Conservation (phyloP, 2,888 invertebrate genomes). For the Mesorhabditis belari region DNA sequence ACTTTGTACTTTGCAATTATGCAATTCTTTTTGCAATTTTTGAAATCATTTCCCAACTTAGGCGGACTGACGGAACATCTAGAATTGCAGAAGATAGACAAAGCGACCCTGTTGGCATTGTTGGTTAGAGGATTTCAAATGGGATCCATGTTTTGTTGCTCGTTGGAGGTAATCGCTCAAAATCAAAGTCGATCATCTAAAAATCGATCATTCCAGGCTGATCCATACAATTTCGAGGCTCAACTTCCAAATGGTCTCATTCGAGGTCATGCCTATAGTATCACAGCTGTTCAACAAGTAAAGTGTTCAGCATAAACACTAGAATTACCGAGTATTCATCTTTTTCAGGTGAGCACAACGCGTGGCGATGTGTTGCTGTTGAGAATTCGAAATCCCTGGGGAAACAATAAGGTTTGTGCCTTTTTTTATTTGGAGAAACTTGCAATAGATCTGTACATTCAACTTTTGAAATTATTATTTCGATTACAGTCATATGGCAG, state of each 20-base stretch:
- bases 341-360: conserved; percentile 49
- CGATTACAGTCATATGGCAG: no score
- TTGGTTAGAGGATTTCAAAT: conserved; percentile 81
- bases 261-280: conserved; percentile 84
- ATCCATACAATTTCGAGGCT: conserved; percentile 72
- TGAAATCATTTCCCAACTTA: no score
- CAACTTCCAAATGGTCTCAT: conserved; percentile 75
- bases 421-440: no score
- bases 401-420: conserved; percentile 64
- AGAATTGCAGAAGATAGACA: conserved; percentile 57
- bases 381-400: conserved; percentile 86
- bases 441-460: no score
- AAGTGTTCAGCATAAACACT: conserved; percentile 65
- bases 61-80: conserved; percentile 59
- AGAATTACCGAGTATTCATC: conserved; percentile 76
- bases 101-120: conserved; percentile 68
- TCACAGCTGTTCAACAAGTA: conserved; percentile 73
- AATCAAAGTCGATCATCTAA: background rate
- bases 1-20: no score
- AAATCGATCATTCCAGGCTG: conserved; percentile 62
- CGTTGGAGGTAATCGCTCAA: conserved; percentile 68
- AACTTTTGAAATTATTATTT: no score
- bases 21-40: conserved; percentile 43
- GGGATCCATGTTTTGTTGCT: conserved; percentile 85
- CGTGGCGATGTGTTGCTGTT: conserved; percentile 74